phyloP scores from a whole-genome alignment of 2,888 invertebrate genomes.

The Charanyca ferruginea region DNA sequence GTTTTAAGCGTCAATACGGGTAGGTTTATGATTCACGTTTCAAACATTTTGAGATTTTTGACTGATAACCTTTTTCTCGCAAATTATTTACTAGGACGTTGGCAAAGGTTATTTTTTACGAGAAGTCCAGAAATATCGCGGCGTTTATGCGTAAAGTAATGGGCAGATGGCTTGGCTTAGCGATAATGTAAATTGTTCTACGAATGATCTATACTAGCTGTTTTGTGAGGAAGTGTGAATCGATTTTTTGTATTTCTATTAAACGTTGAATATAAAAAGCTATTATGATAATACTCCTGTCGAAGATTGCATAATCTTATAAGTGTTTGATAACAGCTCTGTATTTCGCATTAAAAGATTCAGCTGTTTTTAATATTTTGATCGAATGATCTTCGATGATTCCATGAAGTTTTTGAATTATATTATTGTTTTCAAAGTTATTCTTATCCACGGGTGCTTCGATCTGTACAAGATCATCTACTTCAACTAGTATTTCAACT shows the following conservation, averaged over 20 bases:
- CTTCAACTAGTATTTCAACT: conserved; percentile 4
- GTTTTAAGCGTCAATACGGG: conserved; percentile 16
- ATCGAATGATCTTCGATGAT: background rate
- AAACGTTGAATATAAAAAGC: conserved; percentile 19
- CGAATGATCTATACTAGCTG: conserved; percentile 35
- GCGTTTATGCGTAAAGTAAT: conserved; percentile 23
- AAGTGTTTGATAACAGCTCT: conserved; percentile 6
- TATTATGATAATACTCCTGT: conserved; percentile 22
- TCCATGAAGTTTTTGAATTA: background rate
- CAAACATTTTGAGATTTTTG: conserved; percentile 26
- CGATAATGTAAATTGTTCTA: conserved; percentile 40
- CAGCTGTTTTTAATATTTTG: conserved; percentile 24
- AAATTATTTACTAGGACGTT: conserved; percentile 28
- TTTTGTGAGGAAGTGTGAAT: conserved; percentile 10
- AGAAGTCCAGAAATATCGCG: conserved; percentile 40
- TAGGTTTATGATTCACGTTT: conserved; percentile 44
- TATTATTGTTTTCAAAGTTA: background rate
- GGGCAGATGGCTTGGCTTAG: conserved; percentile 39
- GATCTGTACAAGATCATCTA: background rate
- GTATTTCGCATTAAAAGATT: conserved; percentile 1
- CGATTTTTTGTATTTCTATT: conserved; percentile 22
- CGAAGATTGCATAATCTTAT: conserved; percentile 35
- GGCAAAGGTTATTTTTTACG: conserved; percentile 45
- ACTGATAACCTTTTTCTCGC: conserved; percentile 35
- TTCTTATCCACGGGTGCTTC: background rate